Evolutionary conservation across 2,113 vertebrate genomes (phyloP).

Genomic region (Okapia johnstoni): DNA sequence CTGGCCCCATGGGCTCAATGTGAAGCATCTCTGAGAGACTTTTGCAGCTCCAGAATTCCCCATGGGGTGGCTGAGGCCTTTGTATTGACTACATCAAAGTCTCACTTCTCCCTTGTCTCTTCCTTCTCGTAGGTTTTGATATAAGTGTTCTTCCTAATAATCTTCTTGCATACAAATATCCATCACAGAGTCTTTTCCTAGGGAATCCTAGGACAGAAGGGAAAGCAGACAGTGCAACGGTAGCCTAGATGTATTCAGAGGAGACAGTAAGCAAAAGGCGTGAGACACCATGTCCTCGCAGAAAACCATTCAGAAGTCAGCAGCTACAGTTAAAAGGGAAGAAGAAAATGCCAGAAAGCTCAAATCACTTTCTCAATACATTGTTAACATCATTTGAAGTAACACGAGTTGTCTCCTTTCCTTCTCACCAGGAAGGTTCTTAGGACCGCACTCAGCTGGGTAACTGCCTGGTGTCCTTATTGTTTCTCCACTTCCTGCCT

Average conservation of each 20-base stretch:
- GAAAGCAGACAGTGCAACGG: neutral
- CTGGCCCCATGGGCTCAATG: neutral
- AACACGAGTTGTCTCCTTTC: neutral
- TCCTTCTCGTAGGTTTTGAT: neutral
- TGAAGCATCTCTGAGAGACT: neutral
- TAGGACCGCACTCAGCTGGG: neutral
- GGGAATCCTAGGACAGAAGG: neutral
- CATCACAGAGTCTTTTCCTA: neutral
- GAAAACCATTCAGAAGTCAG: neutral
- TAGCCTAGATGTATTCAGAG: neutral
- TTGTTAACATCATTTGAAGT: neutral
- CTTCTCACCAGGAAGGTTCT: neutral
- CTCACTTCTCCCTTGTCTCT: neutral
- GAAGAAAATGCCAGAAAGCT: neutral
- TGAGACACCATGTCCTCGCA: neutral
- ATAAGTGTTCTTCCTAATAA: neutral
- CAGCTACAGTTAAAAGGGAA: neutral
- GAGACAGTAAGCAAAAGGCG: neutral
- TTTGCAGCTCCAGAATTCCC: neutral
- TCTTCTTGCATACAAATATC: neutral
- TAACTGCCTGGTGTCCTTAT: neutral
- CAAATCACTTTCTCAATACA: neutral
- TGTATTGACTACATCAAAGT: neutral
- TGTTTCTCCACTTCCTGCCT: neutral
- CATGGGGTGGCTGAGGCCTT: neutral